Evolutionary conservation across 2,797 vertebrate genomes (phyloP).

Genomic region (Chromis chromis): DNA sequence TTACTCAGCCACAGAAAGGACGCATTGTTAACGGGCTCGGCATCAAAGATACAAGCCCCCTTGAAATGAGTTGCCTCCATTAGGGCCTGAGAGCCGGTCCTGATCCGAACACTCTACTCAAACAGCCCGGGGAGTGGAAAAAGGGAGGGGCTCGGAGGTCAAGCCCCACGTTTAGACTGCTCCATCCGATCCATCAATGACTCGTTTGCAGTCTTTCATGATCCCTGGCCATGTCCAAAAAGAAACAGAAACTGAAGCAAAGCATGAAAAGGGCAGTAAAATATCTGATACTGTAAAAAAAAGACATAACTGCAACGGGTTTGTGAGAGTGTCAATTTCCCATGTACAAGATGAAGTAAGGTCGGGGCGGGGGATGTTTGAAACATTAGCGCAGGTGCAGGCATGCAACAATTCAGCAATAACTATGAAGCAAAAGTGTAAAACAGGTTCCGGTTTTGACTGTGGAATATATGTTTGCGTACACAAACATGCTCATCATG

Average conservation of each 20-base stretch:
- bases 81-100: constrained; percentile 69
- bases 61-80: constrained; percentile 74
- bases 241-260: constrained; percentile 32
- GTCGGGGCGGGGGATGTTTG: background rate
- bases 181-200: constrained; percentile 80
- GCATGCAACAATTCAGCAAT: background rate
- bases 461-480: background rate
- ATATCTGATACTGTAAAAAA: constrained; percentile 62
- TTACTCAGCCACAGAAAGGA: constrained; percentile 81
- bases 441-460: background rate
- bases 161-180: constrained; percentile 68
- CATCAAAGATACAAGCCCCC: constrained; percentile 79
- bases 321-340: constrained; percentile 29
- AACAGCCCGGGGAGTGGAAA: constrained; percentile 64
- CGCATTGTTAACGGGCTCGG: constrained; percentile 77
- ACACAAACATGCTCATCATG: background rate
- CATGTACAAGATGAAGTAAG: background rate
- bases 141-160: constrained; percentile 55
- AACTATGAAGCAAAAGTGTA: background rate
- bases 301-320: constrained; percentile 40
- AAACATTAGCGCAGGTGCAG: constrained; percentile 26
- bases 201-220: constrained; percentile 77
- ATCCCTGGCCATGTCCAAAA: constrained; percentile 33
- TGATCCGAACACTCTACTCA: constrained; percentile 72
- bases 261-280: constrained; percentile 55